Conservation (phyloP, 2,113 vertebrate species). For the Catharus minimus region DNA sequence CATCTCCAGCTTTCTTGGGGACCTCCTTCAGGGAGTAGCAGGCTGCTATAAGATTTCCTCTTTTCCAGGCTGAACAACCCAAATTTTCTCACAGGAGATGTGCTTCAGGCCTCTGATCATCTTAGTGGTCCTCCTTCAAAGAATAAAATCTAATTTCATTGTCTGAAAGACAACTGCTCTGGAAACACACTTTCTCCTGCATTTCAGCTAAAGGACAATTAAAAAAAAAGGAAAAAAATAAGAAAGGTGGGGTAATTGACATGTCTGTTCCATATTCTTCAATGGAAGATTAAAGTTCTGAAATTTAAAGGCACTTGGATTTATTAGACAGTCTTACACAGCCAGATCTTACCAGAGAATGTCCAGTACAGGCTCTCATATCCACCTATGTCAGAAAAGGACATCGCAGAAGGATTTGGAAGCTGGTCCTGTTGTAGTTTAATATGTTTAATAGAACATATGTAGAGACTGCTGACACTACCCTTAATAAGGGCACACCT, state of each 20-base stretch:
- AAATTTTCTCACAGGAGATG: fast-evolving
- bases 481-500: neutral
- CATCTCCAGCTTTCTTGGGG: neutral
- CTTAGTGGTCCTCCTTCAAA: neutral
- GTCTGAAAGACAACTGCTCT: neutral
- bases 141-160: neutral
- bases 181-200: neutral
- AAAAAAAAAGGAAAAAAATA: neutral
- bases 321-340: neutral
- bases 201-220: neutral
- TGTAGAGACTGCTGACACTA: neutral
- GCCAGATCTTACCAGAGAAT: neutral
- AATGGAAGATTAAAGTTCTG: neutral
- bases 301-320: neutral
- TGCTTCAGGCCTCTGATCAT: neutral
- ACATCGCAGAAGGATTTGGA: neutral
- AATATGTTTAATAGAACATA: neutral
- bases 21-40: neutral
- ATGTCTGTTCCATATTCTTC: neutral
- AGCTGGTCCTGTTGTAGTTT: neutral
- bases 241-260: neutral
- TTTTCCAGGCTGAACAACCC: neutral
- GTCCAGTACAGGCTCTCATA: neutral
- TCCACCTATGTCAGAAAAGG: neutral
- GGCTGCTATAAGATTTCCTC: neutral